phyloP scores from a whole-genome alignment of 2,113 vertebrate genomes.

The Microcebus jonahi region DNA sequence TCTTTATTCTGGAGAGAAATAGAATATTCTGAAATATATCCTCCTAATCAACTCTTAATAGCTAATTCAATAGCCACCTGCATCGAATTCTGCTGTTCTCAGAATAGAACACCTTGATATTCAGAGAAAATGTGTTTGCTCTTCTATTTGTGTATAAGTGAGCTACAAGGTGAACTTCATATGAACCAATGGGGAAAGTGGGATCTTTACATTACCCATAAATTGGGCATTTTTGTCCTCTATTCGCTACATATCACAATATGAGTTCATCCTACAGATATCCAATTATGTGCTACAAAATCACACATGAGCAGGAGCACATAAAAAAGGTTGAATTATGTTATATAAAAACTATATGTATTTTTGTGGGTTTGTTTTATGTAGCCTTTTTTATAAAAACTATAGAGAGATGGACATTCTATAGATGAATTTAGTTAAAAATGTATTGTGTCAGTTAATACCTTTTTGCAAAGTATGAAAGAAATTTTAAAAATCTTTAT shows the following conservation, averaged over 20 bases:
- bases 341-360: neutral
- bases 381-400: neutral
- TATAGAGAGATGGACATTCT: neutral
- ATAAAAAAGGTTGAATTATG: neutral
- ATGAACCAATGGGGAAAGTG: neutral
- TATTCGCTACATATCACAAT: neutral
- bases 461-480: neutral
- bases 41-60: conserved; percentile 73
- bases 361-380: neutral
- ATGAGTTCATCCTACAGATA: neutral
- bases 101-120: conserved; percentile 65
- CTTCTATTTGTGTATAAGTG: neutral
- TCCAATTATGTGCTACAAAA: neutral
- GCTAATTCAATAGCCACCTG: conserved; percentile 65
- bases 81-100: conserved; percentile 43
- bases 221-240: neutral
- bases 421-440: neutral
- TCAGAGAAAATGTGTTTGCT: neutral
- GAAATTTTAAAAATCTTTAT: neutral
- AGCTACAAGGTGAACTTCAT: conserved; percentile 61
- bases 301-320: neutral
- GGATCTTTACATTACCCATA: conserved; percentile 29
- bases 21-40: conserved; percentile 59
- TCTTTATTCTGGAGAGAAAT: conserved; percentile 66
- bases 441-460: neutral